Percentiles rank a stretch among this genome's conserved stretches.
Conservation (phyloP, 2,113 vertebrate genomes). For the Ophiodon elongatus region DNA sequence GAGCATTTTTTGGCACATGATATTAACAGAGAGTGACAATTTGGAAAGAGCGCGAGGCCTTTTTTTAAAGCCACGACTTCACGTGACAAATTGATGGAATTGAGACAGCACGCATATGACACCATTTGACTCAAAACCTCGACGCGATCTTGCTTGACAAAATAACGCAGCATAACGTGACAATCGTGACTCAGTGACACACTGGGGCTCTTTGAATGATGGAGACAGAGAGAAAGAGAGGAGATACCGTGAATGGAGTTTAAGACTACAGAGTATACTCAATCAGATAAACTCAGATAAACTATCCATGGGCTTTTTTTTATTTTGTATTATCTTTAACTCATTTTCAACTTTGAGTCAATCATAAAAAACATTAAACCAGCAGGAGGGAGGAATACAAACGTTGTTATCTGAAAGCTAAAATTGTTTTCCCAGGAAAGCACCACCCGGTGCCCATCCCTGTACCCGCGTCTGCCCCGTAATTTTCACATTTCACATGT, state of each 20-base stretch:
- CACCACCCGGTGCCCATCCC: neutral
- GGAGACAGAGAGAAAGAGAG: neutral
- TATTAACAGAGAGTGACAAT: neutral
- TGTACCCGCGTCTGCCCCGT: slow-evolving; percentile 5
- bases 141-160: neutral
- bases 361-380: neutral
- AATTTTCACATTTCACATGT: slow-evolving; percentile 36
- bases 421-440: slow-evolving; percentile 7
- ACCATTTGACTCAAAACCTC: neutral
- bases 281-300: neutral
- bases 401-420: neutral
- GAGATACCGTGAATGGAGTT: neutral
- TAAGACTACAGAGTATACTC: neutral
- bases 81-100: neutral
- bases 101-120: neutral
- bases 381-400: neutral
- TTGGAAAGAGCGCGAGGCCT: neutral
- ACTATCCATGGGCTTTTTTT: neutral
- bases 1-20: neutral
- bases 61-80: neutral
- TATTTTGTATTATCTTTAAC: neutral
- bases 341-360: neutral
- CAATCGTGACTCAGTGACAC: neutral
- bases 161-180: neutral
- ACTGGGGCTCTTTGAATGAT: neutral